Base-by-base conservation (phyloP, 2,888 invertebrate genomes). In the Drosophila stalkeri region DNA sequence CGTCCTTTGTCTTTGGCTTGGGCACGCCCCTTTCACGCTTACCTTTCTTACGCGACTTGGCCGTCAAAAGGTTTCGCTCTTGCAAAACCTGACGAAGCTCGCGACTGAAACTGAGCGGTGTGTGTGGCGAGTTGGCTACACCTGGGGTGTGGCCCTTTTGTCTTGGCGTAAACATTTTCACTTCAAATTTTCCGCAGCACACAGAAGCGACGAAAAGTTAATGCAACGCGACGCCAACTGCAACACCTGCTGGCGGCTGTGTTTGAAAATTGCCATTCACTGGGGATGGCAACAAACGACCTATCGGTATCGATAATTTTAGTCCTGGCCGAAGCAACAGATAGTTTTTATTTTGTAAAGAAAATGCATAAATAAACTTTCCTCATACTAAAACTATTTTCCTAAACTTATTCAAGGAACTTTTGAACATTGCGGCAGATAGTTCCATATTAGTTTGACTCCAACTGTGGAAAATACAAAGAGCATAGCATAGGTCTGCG, bases 21-120 rank as follows among this genome's bases (percentile, higher is more conserved):
- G 20, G n/a, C 56, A 35, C 39, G 18, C 47, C 20, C 51, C 20
- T 23, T 37, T 39, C 37, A 14, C 8, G n/a, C 54, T 61, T 92
- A 94, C 94, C 94, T 93, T 94, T 94, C 88, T 94, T 94, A 66
- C 94, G 94, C 1, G 95, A 94, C 85, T 95, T 94, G 16, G 94
- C 94, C 9, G 95, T 95, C 35, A 96, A 90, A 37, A 95, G 93
- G 91, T 95, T 96, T 63, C 95, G 93, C 85, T 95, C 94, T 80
- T 94, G 93, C 71, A 96, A 94, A 43, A 94, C 94, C 83, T 94
- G 94, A 61, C 94, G 94, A 37, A 96, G 91, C 91, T 96, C 96
- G 52, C 94, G 93, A 85, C 95, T 95, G 54, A 94, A 93, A 72
- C 94, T 94, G 11, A 94, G 83, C 65, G 94, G 94, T 1, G 95